Percentiles rank a stretch among this genome's conserved stretches.
These are phyloP conservation scores for Nephila pilipes DNA, from an alignment of 1,140 invertebrate genomes.

Conservation along the genomic window DNA sequence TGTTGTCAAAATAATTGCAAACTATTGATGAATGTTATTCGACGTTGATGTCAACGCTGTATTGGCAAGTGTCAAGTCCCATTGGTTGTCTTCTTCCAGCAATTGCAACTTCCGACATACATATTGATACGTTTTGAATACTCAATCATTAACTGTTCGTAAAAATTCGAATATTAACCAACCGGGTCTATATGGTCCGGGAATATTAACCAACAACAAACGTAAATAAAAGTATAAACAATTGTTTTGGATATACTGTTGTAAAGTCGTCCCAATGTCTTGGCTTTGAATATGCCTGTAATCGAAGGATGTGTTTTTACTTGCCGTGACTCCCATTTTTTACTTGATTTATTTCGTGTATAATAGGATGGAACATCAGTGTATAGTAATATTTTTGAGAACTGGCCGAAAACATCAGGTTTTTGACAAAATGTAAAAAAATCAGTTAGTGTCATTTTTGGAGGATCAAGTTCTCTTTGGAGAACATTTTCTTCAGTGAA, in stretches of 20 bases:
- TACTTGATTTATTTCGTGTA: slow-evolving; percentile 71
- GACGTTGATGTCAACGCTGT: too few species aligned
- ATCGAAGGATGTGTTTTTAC: neutral
- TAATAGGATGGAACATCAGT: slow-evolving; percentile 78
- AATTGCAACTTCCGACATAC: slow-evolving; percentile 80
- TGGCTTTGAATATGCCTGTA: neutral
- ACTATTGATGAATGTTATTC: too few species aligned
- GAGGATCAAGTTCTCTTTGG: too few species aligned
- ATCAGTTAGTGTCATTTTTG: too few species aligned
- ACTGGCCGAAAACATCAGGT: too few species aligned
- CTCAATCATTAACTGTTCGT: too few species aligned
- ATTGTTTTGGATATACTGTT: slow-evolving; percentile 22
- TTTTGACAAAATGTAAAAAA: too few species aligned
- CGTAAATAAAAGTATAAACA: slow-evolving; percentile 79
- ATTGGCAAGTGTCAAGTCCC: too few species aligned
- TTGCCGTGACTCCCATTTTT: slow-evolving; percentile 17
- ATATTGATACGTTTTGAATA: slow-evolving; percentile 81
- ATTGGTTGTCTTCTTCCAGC: too few species aligned
- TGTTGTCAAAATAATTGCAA: too few species aligned
- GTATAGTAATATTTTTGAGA: slow-evolving; percentile 80
- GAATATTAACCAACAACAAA: slow-evolving; percentile 81
- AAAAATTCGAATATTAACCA: slow-evolving; percentile 81
- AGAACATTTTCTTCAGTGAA: too few species aligned
- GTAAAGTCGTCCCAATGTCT: slow-evolving; percentile 55
- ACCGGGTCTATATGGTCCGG: too few species aligned